These are phyloP conservation scores for Phortica magna DNA, from an alignment of 2,888 invertebrate species.

Conservation along the genomic window DNA sequence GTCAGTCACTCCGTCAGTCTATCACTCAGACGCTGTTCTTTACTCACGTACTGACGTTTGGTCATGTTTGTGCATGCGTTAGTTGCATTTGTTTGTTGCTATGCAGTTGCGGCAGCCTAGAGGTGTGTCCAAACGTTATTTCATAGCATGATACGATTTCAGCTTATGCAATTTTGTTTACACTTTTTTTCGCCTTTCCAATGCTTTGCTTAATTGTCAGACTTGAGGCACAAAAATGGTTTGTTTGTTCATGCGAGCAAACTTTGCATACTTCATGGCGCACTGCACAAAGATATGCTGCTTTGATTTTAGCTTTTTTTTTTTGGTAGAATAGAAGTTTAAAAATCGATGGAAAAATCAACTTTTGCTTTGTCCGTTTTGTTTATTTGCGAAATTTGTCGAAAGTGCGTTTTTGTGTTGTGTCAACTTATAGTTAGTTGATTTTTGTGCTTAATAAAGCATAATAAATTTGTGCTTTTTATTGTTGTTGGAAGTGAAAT, in stretches of 20 bases:
- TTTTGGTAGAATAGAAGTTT: not conserved
- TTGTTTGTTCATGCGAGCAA: not conserved
- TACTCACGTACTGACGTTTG: too few species aligned
- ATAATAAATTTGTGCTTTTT: slow-evolving; percentile 1
- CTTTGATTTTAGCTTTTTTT: too few species aligned
- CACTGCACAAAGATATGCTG: too few species aligned
- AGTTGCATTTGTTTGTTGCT: not conserved
- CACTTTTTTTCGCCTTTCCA: not conserved
- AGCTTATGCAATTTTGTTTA: not conserved
- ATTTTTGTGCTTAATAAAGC: slow-evolving; percentile 3
- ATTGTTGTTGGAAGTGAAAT: not conserved
- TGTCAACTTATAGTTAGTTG: too few species aligned
- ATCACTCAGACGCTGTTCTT: too few species aligned
- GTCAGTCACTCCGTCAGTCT: not conserved
- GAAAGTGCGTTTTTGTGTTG: not conserved
- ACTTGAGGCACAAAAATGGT: not conserved
- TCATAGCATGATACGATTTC: too few species aligned
- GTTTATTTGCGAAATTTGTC: not conserved
- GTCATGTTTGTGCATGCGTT: too few species aligned
- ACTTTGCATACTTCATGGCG: not conserved
- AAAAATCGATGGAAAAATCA: not conserved
- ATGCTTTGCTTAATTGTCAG: not conserved
- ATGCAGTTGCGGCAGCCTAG: too few species aligned
- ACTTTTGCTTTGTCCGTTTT: too few species aligned
- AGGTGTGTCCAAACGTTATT: too few species aligned